Percentiles rank a stretch among this genome's conserved stretches.
phyloP scores from a whole-genome alignment of 2,113 vertebrate species.

The Pseudopipra pipra region DNA sequence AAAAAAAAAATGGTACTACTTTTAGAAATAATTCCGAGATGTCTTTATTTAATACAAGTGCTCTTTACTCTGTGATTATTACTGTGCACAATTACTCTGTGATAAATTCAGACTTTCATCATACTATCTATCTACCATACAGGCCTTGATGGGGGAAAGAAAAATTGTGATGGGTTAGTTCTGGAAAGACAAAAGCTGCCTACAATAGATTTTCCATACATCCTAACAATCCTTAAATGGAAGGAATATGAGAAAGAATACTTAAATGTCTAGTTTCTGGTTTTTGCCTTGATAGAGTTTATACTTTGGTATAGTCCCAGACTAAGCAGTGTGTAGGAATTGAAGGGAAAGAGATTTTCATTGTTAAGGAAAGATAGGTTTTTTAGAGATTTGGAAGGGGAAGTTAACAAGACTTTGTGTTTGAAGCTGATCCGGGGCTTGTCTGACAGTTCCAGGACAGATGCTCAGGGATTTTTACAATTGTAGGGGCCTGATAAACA shows the following conservation, averaged over 20 bases:
- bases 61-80: background rate
- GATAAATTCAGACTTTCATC: background rate
- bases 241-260: background rate
- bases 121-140: background rate
- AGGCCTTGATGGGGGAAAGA: background rate
- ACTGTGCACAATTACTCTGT: background rate
- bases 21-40: background rate
- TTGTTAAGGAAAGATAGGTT: background rate
- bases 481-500: background rate
- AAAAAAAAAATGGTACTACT: rapidly evolving
- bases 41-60: background rate
- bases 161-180: background rate
- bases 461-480: background rate
- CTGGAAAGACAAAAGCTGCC: background rate
- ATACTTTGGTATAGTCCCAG: background rate
- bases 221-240: background rate
- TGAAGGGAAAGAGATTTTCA: background rate
- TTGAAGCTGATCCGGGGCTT: background rate
- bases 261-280: background rate
- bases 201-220: background rate
- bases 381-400: background rate
- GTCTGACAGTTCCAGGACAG: background rate
- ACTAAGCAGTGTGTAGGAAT: background rate
- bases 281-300: background rate
- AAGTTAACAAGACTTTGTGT: background rate